These are phyloP conservation scores for Acrobasis consociella DNA, from an alignment of 2,888 invertebrate species.

Conservation along the genomic window DNA sequence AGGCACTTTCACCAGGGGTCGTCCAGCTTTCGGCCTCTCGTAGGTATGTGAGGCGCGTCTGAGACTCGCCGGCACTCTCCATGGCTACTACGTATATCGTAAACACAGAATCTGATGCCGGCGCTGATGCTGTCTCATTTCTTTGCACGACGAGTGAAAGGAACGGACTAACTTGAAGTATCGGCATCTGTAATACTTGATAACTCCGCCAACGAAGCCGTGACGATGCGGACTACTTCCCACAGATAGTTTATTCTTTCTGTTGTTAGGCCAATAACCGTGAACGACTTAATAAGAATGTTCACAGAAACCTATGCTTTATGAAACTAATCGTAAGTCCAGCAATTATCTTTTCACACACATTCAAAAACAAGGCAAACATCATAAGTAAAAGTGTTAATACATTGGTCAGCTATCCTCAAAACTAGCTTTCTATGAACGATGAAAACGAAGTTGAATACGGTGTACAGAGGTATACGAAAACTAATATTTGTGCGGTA, in stretches of 20 bases:
- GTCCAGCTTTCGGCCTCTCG: conserved; percentile 63
- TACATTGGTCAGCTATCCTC: conserved; percentile 33
- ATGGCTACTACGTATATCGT: conserved; percentile 40
- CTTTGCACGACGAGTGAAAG: conserved; percentile 60
- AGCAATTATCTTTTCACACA: neutral
- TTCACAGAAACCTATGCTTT: neutral
- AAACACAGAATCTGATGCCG: conserved; percentile 30
- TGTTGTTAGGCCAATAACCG: conserved; percentile 62
- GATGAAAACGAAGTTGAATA: conserved; percentile 62
- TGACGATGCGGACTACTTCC: conserved; percentile 68
- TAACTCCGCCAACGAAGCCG: conserved; percentile 43
- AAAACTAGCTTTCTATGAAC: conserved; percentile 52
- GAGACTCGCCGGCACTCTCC: conserved; percentile 42
- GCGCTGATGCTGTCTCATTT: conserved; percentile 52
- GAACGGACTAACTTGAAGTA: conserved; percentile 45
- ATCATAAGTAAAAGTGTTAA: conserved; percentile 34
- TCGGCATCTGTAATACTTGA: conserved; percentile 41
- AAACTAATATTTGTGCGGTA: conserved; percentile 61
- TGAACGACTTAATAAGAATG: conserved; percentile 42
- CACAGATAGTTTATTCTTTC: conserved; percentile 57
- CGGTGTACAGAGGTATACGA: conserved; percentile 47
- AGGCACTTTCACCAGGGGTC: conserved; percentile 76
- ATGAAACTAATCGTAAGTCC: neutral
- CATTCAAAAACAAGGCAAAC: neutral
- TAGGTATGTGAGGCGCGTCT: conserved; percentile 54